Evolutionary conservation across 1,140 invertebrate species (phyloP).

Genomic region (Nephila pilipes): DNA sequence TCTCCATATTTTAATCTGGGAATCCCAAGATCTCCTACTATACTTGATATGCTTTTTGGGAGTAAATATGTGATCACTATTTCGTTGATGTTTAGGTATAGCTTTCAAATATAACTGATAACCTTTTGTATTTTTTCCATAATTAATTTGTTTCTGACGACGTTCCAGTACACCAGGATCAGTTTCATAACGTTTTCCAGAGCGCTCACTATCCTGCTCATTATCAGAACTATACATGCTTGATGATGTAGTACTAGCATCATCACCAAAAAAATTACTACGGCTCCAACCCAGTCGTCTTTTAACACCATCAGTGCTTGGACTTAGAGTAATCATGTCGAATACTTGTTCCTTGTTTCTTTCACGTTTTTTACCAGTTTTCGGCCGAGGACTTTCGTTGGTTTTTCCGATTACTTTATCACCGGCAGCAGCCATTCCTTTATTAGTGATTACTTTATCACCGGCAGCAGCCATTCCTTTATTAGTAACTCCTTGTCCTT

Average conservation of each 20-base stretch:
- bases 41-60: conserved; percentile 93
- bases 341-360: background rate
- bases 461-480: background rate
- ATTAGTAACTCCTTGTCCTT: background rate
- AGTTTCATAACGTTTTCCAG: conserved; percentile 84
- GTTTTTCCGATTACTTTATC: too few relatives aligned
- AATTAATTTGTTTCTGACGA: conserved; percentile 96
- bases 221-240: conserved; percentile 44
- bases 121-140: conserved; percentile 95
- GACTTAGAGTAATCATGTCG: background rate
- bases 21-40: conserved; percentile 93
- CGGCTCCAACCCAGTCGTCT: conserved; percentile 45
- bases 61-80: conserved; percentile 89
- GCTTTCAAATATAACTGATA: conserved; percentile 89
- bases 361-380: background rate
- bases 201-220: background rate
- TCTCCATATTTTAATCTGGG: conserved; percentile 91
- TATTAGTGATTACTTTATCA: background rate
- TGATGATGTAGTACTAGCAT: background rate
- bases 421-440: background rate
- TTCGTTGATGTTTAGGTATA: conserved; percentile 87
- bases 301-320: conserved; percentile 30
- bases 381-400: background rate
- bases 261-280: background rate
- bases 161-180: conserved; percentile 88